Evolutionary conservation across 2,113 vertebrate species (phyloP).

Genomic region (Oreochromis niloticus): DNA sequence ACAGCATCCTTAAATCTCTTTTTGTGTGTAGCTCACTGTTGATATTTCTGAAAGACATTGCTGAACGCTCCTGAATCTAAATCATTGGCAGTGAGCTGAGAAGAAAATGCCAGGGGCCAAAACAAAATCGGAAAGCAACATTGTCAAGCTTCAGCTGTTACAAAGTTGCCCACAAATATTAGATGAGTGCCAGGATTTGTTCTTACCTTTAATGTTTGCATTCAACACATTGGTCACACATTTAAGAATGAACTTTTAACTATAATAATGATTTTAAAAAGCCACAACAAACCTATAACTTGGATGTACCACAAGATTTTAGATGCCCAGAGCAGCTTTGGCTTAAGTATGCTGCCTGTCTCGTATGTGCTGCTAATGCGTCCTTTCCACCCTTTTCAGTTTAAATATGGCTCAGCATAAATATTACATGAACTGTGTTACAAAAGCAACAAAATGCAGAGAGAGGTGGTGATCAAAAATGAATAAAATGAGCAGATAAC

Average conservation of each 20-base stretch:
- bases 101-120: background rate
- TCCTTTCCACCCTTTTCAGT: background rate
- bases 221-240: background rate
- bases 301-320: background rate
- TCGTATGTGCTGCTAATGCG: background rate
- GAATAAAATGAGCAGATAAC: constrained; percentile 40
- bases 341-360: background rate
- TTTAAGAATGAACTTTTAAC: background rate
- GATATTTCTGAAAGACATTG: background rate
- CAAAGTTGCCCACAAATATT: background rate
- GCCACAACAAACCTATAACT: background rate
- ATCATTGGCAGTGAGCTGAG: background rate
- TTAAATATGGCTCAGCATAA: constrained; percentile 35
- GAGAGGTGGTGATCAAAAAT: constrained; percentile 13
- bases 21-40: background rate
- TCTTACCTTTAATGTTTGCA: background rate
- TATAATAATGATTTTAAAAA: background rate
- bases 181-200: background rate
- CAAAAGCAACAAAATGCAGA: constrained; percentile 20
- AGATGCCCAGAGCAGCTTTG: background rate
- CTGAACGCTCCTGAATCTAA: background rate
- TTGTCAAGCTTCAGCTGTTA: background rate
- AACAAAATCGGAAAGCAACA: background rate
- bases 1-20: background rate
- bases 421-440: constrained; percentile 46